phyloP scores from a whole-genome alignment of 2,113 vertebrate species.

The Chroicocephalus ridibundus region DNA sequence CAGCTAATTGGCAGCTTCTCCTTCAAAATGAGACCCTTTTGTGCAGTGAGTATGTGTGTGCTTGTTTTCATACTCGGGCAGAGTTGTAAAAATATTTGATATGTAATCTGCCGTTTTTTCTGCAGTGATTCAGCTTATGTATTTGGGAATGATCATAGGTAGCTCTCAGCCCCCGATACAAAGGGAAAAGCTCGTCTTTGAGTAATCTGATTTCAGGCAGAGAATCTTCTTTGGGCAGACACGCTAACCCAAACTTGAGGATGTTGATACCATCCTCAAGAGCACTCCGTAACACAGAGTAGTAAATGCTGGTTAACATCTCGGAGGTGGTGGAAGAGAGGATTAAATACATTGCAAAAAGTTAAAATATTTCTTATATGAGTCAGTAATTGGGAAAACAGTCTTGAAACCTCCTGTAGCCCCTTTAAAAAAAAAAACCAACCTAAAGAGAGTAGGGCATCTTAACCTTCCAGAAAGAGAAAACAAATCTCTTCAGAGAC shows the following conservation, averaged over 20 bases:
- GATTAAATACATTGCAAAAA: not conserved
- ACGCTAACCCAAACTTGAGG: not conserved
- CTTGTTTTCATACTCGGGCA: not conserved
- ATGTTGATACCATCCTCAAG: not conserved
- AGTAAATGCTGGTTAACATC: not conserved
- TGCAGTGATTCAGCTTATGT: not conserved
- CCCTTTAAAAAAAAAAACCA: not conserved
- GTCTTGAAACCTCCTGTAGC: not conserved
- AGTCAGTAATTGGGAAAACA: not conserved
- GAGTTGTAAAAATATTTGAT: not conserved
- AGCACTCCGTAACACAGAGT: not conserved
- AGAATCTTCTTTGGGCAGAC: not conserved
- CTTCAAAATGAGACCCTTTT: not conserved
- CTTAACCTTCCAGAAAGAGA: not conserved
- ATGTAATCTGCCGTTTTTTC: not conserved
- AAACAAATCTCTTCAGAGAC: not conserved
- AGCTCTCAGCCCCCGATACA: not conserved
- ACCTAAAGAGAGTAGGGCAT: not conserved
- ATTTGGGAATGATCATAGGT: not conserved
- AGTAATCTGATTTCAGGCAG: not conserved
- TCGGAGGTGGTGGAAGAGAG: not conserved
- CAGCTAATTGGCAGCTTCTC: not conserved
- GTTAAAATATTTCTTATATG: not conserved
- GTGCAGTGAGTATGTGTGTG: not conserved
- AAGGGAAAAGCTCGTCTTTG: not conserved